Evolutionary conservation across 1,140 invertebrate genomes (phyloP), one percentile per base, ranked within the genome.

Genomic region (Macrocentrus cingulum): DNA sequence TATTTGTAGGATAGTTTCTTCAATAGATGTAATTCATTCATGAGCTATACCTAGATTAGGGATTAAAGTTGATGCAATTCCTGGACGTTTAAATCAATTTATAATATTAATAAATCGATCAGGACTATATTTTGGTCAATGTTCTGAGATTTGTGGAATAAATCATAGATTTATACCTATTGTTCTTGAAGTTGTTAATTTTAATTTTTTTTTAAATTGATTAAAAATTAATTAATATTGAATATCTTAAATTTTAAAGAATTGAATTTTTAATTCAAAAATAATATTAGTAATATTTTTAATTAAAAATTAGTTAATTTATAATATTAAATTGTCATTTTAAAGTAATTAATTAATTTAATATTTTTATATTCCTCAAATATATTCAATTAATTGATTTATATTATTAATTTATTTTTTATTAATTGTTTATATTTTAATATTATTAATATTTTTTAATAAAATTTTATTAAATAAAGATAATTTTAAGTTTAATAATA

Each of bases 81-180:
- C 86, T 16, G 86, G 86, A 0, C 84, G 86, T 34, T 66, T 89
- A 73, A 89, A 88, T 75, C 83, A 88, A 84, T 70, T 81, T 50
- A 80, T 62, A 57, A 80, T 86, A 70, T 72, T 71, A 63, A 71
- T 82, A 69, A 84, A 81, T 61, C 80, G 82, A 37, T 67, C 82
- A 29, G 85, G 87, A 42, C 60, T 87, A 66, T 87, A 82, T 74
- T 88, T 75, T 78, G 87, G 87, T 0, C 87, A 90, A 83, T 90
- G 88, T 75, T 89, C 87, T 68, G 88, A 90, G 84, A 88, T 90
- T 82, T 91, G 87, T 83, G 87, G 87, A 5, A 79, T 81, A 51
- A 89, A 90, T 76, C 88, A 90, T 77, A 85, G 83, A 53, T 89
- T 89, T 84, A 90, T 91, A 81, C 87, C 87, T 53, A 89, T 89